Percentiles rank a stretch among this genome's conserved stretches.
Conservation (phyloP, 2,113 vertebrate species). For the Monopterus albus region DNA sequence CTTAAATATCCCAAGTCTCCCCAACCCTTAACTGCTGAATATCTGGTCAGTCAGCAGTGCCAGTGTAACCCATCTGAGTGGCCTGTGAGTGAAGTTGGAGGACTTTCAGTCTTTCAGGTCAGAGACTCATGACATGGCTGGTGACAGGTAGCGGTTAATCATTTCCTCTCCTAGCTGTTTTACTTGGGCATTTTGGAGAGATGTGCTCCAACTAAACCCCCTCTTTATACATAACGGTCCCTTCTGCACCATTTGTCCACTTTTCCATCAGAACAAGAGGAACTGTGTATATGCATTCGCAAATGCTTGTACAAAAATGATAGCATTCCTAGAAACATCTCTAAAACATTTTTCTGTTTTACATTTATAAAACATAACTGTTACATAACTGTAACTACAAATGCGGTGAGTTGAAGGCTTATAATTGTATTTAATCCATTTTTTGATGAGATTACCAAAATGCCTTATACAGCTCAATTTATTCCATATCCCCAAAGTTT, state of each 20-base stretch:
- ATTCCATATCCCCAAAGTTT: too few species aligned
- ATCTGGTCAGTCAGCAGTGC: background rate
- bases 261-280: background rate
- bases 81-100: background rate
- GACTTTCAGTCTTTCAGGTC: background rate
- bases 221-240: too few species aligned
- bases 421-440: background rate
- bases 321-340: background rate
- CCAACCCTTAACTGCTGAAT: background rate
- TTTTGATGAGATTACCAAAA: background rate
- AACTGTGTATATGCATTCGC: background rate
- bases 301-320: background rate
- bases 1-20: background rate
- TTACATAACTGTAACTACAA: background rate
- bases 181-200: background rate
- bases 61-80: background rate
- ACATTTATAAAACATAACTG: background rate
- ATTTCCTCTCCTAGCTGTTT: conserved; percentile 28
- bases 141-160: conserved; percentile 38
- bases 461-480: background rate
- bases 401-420: background rate
- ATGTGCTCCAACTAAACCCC: background rate
- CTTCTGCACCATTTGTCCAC: background rate
- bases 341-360: background rate
- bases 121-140: background rate